Conservation (phyloP, 2,113 vertebrate genomes). For the Mus spicilegus region DNA sequence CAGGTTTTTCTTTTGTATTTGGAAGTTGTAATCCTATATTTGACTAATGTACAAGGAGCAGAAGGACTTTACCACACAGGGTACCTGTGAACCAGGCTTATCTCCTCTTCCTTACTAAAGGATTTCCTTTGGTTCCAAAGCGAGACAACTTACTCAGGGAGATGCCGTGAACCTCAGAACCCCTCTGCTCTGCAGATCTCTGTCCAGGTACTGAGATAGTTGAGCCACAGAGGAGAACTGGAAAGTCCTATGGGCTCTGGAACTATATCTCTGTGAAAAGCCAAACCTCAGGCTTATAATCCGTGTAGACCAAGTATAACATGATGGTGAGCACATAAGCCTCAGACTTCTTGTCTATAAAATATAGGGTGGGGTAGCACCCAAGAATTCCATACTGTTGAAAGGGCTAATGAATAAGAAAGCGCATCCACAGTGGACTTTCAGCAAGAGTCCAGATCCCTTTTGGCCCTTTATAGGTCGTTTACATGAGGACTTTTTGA, state of each 20-base stretch:
- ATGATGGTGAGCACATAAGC: fast-evolving
- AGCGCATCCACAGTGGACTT: background rate
- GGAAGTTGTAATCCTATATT: constrained; percentile 62
- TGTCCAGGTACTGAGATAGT: background rate
- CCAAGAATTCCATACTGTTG: too few species aligned
- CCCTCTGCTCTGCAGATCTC: background rate
- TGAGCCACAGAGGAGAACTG: background rate
- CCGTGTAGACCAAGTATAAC: fast-evolving
- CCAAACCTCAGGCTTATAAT: background rate
- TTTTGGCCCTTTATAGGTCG: background rate
- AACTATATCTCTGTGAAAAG: background rate
- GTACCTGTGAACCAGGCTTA: background rate
- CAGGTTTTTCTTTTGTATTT: constrained; percentile 61
- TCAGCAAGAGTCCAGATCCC: background rate
- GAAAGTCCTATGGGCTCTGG: background rate
- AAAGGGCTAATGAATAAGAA: background rate
- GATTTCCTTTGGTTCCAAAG: background rate
- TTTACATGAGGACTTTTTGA: background rate
- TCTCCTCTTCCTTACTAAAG: constrained; percentile 49
- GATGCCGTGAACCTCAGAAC: background rate
- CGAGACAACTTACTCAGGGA: background rate
- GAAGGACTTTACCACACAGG: background rate
- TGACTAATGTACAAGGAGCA: constrained; percentile 63
- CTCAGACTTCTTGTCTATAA: background rate
- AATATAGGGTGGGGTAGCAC: background rate